phyloP scores from a whole-genome alignment of 30 jellyfish, hydroid and myxozoan species.

The Hydractinia symbiolongicarpus region DNA sequence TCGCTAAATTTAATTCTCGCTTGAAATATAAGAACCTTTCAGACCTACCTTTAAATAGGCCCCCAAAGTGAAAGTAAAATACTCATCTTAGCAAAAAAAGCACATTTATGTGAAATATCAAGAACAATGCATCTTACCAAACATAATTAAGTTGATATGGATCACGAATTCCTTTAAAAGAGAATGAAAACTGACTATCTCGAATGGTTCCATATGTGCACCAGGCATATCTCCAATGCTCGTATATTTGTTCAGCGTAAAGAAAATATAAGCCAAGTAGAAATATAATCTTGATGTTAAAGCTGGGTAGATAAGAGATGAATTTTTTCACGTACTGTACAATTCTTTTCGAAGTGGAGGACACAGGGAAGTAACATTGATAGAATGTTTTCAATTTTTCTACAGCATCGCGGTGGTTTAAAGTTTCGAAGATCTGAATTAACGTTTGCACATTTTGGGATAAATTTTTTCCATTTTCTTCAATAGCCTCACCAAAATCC shows the following conservation, averaged over 20 bases:
- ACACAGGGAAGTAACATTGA: not conserved
- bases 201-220: not conserved
- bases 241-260: not conserved
- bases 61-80: no score
- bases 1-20: no score
- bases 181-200: conserved; percentile 11
- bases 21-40: no score
- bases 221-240: not conserved
- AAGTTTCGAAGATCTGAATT: not conserved
- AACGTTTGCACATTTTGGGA: not conserved
- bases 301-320: no score
- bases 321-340: not conserved
- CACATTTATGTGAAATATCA: no score
- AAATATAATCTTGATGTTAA: not conserved
- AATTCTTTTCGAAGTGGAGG: not conserved
- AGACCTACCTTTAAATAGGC: no score
- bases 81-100: no score
- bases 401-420: not conserved
- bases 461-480: not conserved
- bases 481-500: not conserved
- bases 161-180: not conserved
- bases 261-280: not conserved
- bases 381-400: not conserved
- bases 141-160: conserved; percentile 11
- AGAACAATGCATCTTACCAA: not conserved